Evolutionary conservation across 2,113 vertebrate species (phyloP).

Genomic region (Rana temporaria): DNA sequence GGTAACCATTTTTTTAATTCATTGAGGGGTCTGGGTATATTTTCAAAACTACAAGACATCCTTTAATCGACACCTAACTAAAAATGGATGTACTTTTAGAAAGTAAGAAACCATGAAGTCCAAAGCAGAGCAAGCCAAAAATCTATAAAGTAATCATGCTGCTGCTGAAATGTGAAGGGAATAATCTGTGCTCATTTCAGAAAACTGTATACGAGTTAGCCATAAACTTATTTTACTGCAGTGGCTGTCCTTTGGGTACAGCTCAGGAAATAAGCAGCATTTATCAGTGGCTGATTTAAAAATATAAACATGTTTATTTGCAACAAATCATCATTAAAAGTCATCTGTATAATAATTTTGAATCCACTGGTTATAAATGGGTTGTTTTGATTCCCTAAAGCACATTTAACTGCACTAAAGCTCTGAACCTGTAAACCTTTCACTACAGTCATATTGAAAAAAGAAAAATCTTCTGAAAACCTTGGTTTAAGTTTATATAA

Average conservation of each 20-base stretch:
- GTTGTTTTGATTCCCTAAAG: neutral
- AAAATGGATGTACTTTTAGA: neutral
- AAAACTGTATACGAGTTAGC: constrained; percentile 2
- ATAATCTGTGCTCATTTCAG: constrained; percentile 18
- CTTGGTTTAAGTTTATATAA: neutral
- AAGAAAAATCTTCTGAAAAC: neutral
- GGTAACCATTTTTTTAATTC: no score
- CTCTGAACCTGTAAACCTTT: neutral
- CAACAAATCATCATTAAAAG: constrained; percentile 33
- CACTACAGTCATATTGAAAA: neutral
- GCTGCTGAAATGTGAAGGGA: constrained; percentile 19
- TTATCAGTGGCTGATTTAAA: constrained; percentile 11
- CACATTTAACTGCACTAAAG: neutral
- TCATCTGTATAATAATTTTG: neutral
- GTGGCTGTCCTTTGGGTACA: constrained; percentile 8
- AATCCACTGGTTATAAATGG: neutral
- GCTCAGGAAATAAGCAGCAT: constrained; percentile 2
- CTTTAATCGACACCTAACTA: neutral
- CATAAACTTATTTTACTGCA: constrained; percentile 27
- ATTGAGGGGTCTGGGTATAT: no score
- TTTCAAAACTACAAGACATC: no score
- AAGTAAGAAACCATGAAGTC: neutral
- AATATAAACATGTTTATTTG: constrained; percentile 4
- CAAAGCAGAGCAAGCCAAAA: constrained; percentile 6
- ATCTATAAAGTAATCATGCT: constrained; percentile 41